phyloP scores from a whole-genome alignment of 2,888 invertebrate genomes.

The Drosophila ezoana region DNA sequence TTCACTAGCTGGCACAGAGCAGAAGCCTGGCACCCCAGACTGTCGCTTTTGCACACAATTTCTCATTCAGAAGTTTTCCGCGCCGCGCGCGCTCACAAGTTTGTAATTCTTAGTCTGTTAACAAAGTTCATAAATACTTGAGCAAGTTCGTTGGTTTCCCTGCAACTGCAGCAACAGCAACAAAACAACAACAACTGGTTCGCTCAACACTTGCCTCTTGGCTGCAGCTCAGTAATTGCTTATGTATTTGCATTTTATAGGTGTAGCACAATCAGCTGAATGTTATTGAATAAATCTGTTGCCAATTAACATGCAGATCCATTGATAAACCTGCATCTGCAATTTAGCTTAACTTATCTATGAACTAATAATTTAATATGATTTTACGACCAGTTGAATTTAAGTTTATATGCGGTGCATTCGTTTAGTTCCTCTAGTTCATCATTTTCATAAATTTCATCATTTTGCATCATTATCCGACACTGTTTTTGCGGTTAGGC shows the following conservation, averaged over 20 bases:
- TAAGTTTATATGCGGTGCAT: no score
- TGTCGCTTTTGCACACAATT: conserved; percentile 80
- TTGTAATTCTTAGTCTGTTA: conserved; percentile 81
- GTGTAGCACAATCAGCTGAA: conserved; percentile 11
- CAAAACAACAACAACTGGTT: not conserved
- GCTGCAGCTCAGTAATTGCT: conserved; percentile 27
- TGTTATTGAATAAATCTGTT: conserved; percentile 18
- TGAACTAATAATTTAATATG: no score
- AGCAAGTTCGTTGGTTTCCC: conserved; percentile 62
- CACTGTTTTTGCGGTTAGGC: no score
- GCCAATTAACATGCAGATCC: conserved; percentile 11
- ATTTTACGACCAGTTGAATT: no score
- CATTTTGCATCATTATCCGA: no score
- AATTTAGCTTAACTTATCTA: no score
- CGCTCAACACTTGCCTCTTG: conserved; percentile 1
- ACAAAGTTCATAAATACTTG: conserved; percentile 81
- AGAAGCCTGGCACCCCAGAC: conserved; percentile 32
- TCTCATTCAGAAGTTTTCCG: conserved; percentile 75
- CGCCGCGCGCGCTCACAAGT: conserved; percentile 59
- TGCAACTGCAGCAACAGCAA: conserved; percentile 21
- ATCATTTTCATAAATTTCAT: no score
- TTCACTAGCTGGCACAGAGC: conserved; percentile 45
- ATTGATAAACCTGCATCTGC: not conserved
- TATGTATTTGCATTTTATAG: conserved; percentile 7
- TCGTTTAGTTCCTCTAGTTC: no score